phyloP scores from a whole-genome alignment of 2,113 vertebrate species.

The Syngnathus floridae region DNA sequence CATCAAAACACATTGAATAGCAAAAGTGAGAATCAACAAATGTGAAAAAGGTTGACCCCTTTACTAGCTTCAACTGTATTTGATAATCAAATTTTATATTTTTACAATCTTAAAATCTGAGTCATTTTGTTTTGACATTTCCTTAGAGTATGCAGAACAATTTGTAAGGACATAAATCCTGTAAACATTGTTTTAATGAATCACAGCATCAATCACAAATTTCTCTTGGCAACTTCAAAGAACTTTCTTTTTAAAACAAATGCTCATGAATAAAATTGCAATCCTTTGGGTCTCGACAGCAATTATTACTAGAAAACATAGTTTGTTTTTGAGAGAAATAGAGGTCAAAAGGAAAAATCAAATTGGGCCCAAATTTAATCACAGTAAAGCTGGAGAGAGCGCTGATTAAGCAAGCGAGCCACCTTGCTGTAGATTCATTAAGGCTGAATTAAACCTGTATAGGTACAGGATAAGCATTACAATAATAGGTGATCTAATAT shows the following conservation, averaged over 20 bases:
- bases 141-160: not conserved
- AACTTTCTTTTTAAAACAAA: not conserved
- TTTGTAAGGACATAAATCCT: not conserved
- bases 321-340: slow-evolving; percentile 48
- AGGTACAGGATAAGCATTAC: not conserved
- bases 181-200: not conserved
- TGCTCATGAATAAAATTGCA: not conserved
- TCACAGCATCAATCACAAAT: not conserved
- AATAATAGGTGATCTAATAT: slow-evolving; percentile 6
- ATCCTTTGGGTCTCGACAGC: not conserved
- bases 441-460: slow-evolving; percentile 37
- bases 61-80: not conserved
- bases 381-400: slow-evolving; percentile 39
- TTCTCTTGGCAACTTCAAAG: not conserved
- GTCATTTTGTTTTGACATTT: not conserved
- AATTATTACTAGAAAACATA: slow-evolving; percentile 1
- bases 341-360: slow-evolving; percentile 63
- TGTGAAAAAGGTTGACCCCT: not conserved
- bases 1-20: too few relatives aligned
- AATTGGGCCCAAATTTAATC: slow-evolving; percentile 60
- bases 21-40: too few relatives aligned
- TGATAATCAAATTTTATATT: too few relatives aligned
- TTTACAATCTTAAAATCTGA: not conserved
- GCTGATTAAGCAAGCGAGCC: slow-evolving; percentile 47
- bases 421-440: slow-evolving; percentile 55